phyloP scores from a whole-genome alignment of 1,140 invertebrate species.

The Pygmarrhopalites habei region DNA sequence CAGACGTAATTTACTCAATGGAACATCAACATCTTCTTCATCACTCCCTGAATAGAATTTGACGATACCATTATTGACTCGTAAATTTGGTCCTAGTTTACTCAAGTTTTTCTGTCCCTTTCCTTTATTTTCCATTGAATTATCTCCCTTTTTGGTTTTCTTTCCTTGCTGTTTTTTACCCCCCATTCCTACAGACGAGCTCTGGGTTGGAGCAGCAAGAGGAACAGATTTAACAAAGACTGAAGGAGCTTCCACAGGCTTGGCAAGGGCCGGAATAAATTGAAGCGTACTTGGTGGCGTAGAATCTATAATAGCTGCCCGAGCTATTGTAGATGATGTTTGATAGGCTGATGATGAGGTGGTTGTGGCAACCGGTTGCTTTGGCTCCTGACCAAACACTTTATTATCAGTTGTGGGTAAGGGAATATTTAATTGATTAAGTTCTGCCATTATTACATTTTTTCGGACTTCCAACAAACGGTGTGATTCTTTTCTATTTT shows the following conservation, averaged over 20 bases:
- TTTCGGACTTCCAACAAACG: too few species aligned
- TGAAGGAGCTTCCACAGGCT: slow-evolving; percentile 1
- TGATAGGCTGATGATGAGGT: too few species aligned
- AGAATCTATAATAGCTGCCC: too few species aligned
- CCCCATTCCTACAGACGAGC: too few species aligned
- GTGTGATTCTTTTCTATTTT: neutral
- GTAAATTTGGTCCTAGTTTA: slow-evolving; percentile 20
- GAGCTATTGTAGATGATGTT: too few species aligned
- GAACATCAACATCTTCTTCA: slow-evolving; percentile 25
- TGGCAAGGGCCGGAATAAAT: neutral
- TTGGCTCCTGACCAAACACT: too few species aligned
- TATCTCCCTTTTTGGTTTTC: neutral
- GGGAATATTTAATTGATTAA: too few species aligned
- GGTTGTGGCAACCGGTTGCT: too few species aligned
- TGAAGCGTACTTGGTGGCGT: too few species aligned
- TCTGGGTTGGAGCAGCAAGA: neutral
- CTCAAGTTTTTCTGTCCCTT: neutral
- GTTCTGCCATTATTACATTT: too few species aligned
- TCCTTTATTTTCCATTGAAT: neutral
- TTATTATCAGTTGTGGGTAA: too few species aligned
- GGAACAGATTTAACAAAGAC: slow-evolving; percentile 10
- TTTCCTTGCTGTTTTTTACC: neutral
- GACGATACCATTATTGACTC: slow-evolving; percentile 21
- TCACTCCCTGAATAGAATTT: slow-evolving; percentile 32
- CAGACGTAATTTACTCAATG: neutral